Evolutionary conservation across 2,888 invertebrate genomes (phyloP).

Genomic region (Eutolmus rufibarbis): DNA sequence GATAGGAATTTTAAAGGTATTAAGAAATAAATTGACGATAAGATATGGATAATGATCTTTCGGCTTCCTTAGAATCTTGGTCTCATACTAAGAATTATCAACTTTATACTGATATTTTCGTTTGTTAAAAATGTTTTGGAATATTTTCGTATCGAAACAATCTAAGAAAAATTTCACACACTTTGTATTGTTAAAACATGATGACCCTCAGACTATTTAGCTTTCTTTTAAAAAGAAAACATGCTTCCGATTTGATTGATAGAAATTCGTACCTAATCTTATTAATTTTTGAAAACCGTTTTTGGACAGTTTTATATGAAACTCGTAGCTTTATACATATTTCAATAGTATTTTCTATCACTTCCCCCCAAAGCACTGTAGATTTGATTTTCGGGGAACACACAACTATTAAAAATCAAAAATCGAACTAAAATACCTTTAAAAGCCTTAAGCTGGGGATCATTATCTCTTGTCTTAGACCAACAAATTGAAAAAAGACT

Average conservation of each 20-base stretch:
- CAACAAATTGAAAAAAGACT: background rate
- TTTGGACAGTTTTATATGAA: too few relatives aligned
- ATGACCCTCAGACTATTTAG: background rate
- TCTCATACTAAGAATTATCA: too few relatives aligned
- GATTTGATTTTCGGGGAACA: background rate
- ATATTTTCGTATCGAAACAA: too few relatives aligned
- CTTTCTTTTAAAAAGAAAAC: background rate
- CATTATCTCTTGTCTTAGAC: background rate
- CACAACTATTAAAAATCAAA: background rate
- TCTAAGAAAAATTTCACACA: background rate
- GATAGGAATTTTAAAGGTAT: background rate
- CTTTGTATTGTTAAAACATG: background rate
- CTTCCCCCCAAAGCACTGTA: too few relatives aligned
- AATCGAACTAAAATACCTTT: background rate
- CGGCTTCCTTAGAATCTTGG: background rate
- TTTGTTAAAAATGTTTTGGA: too few relatives aligned
- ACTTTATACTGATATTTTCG: too few relatives aligned
- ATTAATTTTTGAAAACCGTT: too few relatives aligned
- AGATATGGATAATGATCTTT: background rate
- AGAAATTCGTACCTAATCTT: too few relatives aligned
- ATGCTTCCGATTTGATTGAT: background rate
- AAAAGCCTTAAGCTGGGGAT: background rate
- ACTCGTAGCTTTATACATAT: too few relatives aligned
- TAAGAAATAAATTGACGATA: background rate
- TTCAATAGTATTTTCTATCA: too few relatives aligned